These are phyloP conservation scores for Lasioglossum calceatum DNA, from an alignment of 2,888 invertebrate species.

Conservation along the genomic window DNA sequence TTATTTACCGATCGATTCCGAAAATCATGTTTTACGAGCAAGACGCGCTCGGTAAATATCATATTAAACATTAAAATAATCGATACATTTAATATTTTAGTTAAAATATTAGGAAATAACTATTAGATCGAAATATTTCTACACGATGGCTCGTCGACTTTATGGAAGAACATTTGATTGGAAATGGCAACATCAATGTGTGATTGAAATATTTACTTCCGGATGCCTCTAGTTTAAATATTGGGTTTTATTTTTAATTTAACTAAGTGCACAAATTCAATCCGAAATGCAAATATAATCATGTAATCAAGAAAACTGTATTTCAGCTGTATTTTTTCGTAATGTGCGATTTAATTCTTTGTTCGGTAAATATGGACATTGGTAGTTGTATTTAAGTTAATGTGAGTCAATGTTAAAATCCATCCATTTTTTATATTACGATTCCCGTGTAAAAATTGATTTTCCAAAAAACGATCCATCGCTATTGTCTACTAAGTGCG, in stretches of 20 bases:
- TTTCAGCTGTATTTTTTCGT: neutral
- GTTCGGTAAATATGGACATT: no score
- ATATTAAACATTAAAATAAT: neutral
- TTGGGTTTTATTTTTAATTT: neutral
- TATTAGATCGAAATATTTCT: neutral
- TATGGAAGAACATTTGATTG: neutral
- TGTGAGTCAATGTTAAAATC: neutral
- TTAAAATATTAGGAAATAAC: neutral
- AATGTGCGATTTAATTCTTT: neutral
- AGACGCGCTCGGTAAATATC: neutral
- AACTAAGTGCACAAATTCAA: neutral
- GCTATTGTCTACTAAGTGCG: neutral
- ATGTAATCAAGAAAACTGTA: neutral
- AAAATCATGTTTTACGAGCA: constrained; percentile 64
- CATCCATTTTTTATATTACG: no score
- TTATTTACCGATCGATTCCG: constrained; percentile 65
- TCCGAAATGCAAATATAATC: neutral
- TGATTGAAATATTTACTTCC: neutral
- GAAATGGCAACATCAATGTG: neutral
- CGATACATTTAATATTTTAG: neutral
- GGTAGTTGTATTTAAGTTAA: no score
- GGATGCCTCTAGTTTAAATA: neutral
- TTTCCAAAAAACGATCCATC: neutral
- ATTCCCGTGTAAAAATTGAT: no score
- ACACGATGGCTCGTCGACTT: no score